phyloP scores from a whole-genome alignment of 1,140 invertebrate species.

The Cyclargus thomasi region DNA sequence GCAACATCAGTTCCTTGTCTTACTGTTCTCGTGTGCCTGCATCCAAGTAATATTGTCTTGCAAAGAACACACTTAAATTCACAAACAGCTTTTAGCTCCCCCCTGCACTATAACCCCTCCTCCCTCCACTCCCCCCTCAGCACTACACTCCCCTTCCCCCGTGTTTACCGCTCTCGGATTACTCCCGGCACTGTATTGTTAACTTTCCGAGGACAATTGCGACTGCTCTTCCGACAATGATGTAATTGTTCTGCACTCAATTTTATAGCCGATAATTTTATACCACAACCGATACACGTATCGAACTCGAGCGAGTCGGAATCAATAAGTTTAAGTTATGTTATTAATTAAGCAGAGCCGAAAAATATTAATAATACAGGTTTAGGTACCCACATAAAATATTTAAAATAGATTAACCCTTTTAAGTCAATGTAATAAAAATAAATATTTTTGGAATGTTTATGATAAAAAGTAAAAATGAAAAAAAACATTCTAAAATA shows the following conservation, averaged over 20 bases:
- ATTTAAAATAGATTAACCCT: too few relatives aligned
- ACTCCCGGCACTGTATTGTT: constrained; percentile 19
- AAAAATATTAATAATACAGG: too few relatives aligned
- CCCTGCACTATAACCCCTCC: neutral
- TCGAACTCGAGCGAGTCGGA: neutral
- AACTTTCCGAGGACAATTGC: constrained; percentile 14
- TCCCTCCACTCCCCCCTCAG: neutral
- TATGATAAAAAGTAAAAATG: too few relatives aligned
- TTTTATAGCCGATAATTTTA: neutral
- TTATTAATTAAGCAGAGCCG: too few relatives aligned
- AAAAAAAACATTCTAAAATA: too few relatives aligned
- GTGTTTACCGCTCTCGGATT: constrained; percentile 28
- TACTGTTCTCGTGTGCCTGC: constrained; percentile 6
- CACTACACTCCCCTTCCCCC: constrained; percentile 1
- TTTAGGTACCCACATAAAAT: too few relatives aligned
- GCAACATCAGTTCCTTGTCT: constrained; percentile 1
- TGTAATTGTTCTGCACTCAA: constrained; percentile 6
- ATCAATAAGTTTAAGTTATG: too few relatives aligned
- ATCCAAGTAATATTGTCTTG: constrained; percentile 27
- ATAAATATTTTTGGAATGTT: too few relatives aligned
- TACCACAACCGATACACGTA: neutral
- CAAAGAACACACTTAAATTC: constrained; percentile 29
- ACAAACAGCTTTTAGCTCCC: constrained; percentile 23
- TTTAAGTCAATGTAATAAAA: too few relatives aligned
- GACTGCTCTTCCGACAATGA: constrained; percentile 10